These are phyloP conservation scores for Styela clava DNA, from an alignment of 23 tunicate genomes.

Conservation along the genomic window DNA sequence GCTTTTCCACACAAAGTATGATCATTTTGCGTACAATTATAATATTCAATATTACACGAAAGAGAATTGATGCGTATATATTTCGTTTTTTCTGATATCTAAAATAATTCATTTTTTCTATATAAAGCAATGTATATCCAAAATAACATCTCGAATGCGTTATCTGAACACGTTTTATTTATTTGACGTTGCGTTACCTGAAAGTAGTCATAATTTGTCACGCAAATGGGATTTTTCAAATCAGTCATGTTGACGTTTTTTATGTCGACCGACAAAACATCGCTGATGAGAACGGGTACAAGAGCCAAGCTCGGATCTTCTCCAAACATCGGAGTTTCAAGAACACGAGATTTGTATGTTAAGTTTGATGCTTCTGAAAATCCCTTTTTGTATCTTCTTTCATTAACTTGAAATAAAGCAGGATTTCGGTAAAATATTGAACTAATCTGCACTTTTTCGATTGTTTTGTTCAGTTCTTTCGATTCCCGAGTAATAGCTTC, in stretches of 20 bases:
- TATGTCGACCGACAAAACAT: constrained; percentile 58
- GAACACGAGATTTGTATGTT: neutral
- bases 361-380: neutral
- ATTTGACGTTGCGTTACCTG: constrained; percentile 5
- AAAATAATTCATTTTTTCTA: too few relatives aligned
- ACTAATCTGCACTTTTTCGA: constrained; percentile 32
- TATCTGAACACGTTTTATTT: neutral
- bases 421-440: constrained; percentile 49
- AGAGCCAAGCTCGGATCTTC: constrained; percentile 35
- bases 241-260: constrained; percentile 37
- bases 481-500: constrained; percentile 26
- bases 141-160: too few relatives aligned
- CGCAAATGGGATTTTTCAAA: constrained; percentile 40
- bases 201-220: neutral
- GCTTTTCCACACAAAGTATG: too few relatives aligned
- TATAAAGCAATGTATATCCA: too few relatives aligned
- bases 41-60: too few relatives aligned
- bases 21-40: too few relatives aligned
- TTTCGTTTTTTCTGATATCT: too few relatives aligned
- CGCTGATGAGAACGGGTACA: constrained; percentile 27
- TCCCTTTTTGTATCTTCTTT: neutral
- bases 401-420: constrained; percentile 24
- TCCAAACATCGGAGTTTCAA: constrained; percentile 27
- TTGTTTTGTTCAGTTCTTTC: neutral
- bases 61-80: too few relatives aligned